Percentiles rank a stretch among this genome's conserved stretches.
phyloP scores from a whole-genome alignment of 2,113 vertebrate genomes.

The Odontophorus gujanensis region DNA sequence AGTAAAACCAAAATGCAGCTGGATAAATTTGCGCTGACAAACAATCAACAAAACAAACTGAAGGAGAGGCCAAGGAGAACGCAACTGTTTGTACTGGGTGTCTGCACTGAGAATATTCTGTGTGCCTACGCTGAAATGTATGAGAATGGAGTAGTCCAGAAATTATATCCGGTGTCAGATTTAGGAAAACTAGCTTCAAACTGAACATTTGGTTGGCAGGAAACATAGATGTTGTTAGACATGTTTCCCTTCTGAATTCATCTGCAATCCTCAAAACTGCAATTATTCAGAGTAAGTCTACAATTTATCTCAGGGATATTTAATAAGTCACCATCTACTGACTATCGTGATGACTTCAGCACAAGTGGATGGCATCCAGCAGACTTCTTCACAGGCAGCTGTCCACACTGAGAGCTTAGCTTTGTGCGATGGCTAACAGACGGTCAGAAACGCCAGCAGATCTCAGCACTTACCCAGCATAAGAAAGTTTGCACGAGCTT shows the following conservation, averaged over 20 bases:
- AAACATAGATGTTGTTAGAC: neutral
- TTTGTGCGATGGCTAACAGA: fast-evolving
- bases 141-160: neutral
- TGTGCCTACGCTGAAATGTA: neutral
- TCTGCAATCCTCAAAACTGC: neutral
- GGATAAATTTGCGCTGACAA: neutral
- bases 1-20: neutral
- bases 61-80: neutral
- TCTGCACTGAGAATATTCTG: neutral
- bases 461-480: neutral
- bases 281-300: neutral
- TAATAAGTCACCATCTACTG: neutral
- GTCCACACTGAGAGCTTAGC: fast-evolving
- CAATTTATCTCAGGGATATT: neutral
- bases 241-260: neutral
- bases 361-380: fast-evolving
- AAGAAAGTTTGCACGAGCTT: neutral
- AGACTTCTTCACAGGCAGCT: neutral
- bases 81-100: neutral
- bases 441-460: neutral
- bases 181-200: neutral
- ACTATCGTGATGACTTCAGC: neutral
- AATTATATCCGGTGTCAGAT: neutral
- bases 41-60: neutral
- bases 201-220: neutral